Base-by-base conservation (phyloP, 2,888 invertebrate genomes). In the Rhyacophila evoluta region DNA sequence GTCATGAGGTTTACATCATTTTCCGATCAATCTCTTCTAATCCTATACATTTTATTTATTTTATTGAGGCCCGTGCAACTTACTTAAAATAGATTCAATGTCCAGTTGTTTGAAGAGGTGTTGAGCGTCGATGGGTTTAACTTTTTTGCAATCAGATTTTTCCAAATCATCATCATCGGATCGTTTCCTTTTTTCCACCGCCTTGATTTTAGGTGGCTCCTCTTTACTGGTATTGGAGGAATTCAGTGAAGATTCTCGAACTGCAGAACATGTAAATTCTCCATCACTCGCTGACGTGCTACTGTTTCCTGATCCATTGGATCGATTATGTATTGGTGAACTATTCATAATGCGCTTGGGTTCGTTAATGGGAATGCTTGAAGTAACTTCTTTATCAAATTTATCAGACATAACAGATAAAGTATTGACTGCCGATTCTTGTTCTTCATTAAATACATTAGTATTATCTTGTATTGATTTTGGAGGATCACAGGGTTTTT, bases 61-160 rank as follows among this genome's bases (percentile, higher is more conserved):
- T 33, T 28, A 75, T 37, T 72, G 1, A 25, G 74, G 75, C 28
- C 89, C 90, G 83, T 90, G 89, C 73, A 90, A 84, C 83, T 89
- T 88, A 83, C 85, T 87, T 38, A 90, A 84, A 74, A 90, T 88
- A 15, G 88, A 85, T 84, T 90, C 90, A 74, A 90, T 90, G 84
- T 89, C 89, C 74, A 89, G 87, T 83, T 89, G 36, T 27, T 79
- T 79, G 8, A 79, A 67, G 8, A 78, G 12, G 19, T 33, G n/a
- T 12, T 74, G 76, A 11, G 71, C 27, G 77, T 86, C 84, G 88
- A 87, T 83, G 88, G 88, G 82, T 86, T 87, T 41, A 87, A 84
- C 80, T 55, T 78, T 81, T 41, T 81, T 81, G 4, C 29, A 15
- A 27, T 12, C 11, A 0, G 33, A 15, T 19, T 37, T 25, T n/a